Base-by-base conservation (phyloP, 53 echinoderm and acorn worm species). In the Holothuria scabra region DNA sequence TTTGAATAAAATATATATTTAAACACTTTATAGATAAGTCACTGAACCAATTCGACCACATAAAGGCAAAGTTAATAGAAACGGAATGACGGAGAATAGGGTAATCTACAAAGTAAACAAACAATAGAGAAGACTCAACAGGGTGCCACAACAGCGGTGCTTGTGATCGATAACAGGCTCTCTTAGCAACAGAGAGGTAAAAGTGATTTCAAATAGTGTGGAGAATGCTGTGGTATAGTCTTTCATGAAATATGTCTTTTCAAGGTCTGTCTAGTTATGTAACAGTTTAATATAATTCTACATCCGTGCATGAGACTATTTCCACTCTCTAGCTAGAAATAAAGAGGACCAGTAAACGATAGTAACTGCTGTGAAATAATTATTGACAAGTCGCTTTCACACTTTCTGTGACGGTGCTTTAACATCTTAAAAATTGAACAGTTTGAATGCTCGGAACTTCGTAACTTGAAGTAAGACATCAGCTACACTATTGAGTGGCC, bases 161-260 rank as follows among this genome's bases (percentile, higher is more conserved):
- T n/a, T 41, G 22, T 69, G 69, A 69, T 69, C 69, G 69, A 69
- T 69, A 69, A 69, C 69, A 69, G 69, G 35, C 38, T 69, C 69
- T 18, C 69, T 21, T 69, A 69, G 69, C 69, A 69, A 69, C 69
- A 34, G 52, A 69, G 38, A 69, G n/a, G 38, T 10, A 33, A 20
- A 69, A 18, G 69, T 69, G 69, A 69, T 18, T 69, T 33, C 31
- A 68, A 9, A 32, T 28, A 18, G 31, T 69, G 22, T 33, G 38
- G 11, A 19, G 52, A 52, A 12, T 52, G 52, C 14, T 52, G 5
- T 52, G 52, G 2, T 52, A n/a, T n/a, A 18, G 18, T 52, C 52
- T 8, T 52, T 52, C 52, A 52, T 52, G 52, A 52, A 52, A 52
- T 52, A 52, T 52, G 48, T 48, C 12, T 48, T 48, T 48, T 3